A percentile compares a stretch with the other conserved stretches of the same genome.
These are phyloP conservation scores for Ganaspis brasiliensis DNA, from an alignment of 2,888 invertebrate genomes.

Conservation along the genomic window DNA sequence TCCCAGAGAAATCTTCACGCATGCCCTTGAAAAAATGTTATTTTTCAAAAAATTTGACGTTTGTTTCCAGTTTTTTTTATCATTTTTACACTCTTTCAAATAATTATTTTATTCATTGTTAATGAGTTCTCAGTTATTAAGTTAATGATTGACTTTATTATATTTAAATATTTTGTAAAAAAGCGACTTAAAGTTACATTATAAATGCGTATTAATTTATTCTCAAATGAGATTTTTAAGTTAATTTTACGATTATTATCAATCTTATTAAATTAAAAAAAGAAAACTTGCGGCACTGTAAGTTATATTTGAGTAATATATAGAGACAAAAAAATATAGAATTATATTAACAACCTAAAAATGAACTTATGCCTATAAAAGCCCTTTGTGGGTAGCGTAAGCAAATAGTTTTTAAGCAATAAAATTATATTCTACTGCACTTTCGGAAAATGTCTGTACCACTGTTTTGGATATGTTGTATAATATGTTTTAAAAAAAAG, in stretches of 20 bases:
- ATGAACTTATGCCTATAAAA: conserved; percentile 56
- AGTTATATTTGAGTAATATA: conserved; percentile 14
- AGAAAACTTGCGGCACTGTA: conserved; percentile 8
- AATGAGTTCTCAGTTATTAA: too few relatives aligned
- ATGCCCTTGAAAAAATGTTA: too few relatives aligned
- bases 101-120: too few relatives aligned
- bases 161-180: background rate
- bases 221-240: too few relatives aligned
- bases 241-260: too few relatives aligned
- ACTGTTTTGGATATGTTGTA: conserved; percentile 2
- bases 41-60: background rate
- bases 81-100: too few relatives aligned
- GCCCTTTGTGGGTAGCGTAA: conserved; percentile 70
- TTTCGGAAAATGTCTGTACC: conserved; percentile 8
- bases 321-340: conserved; percentile 59
- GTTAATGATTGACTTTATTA: background rate
- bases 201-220: too few relatives aligned
- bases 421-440: conserved; percentile 61
- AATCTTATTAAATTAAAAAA: too few relatives aligned
- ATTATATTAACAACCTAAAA: conserved; percentile 54
- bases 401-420: conserved; percentile 79
- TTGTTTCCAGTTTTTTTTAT: background rate
- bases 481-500: conserved; percentile 48
- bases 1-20: conserved; percentile 53
- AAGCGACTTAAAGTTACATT: background rate